phyloP scores from a whole-genome alignment of 1,140 invertebrate species.

The Megalopta genalis region DNA sequence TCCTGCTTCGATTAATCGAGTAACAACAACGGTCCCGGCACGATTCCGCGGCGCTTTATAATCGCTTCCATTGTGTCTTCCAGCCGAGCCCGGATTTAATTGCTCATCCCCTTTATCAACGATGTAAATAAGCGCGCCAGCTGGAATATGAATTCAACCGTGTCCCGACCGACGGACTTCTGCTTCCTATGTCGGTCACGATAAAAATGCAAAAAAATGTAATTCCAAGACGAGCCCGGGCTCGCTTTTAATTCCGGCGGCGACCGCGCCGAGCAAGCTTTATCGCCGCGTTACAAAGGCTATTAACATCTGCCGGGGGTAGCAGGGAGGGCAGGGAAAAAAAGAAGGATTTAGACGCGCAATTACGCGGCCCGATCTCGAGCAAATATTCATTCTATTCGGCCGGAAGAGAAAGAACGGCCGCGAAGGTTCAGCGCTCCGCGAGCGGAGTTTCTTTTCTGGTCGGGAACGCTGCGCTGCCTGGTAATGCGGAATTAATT shows the following conservation, averaged over 20 bases:
- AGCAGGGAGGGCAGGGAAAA: too few relatives aligned
- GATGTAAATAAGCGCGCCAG: background rate
- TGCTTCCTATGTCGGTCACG: background rate
- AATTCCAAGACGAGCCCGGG: conserved; percentile 17
- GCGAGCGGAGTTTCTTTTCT: background rate
- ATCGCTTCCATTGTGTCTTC: background rate
- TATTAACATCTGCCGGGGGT: background rate
- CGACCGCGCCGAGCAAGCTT: background rate
- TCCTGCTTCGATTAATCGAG: background rate
- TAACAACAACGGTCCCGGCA: background rate
- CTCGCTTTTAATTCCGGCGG: conserved; percentile 13
- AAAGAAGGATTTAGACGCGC: conserved; percentile 22
- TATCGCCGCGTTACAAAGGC: conserved; percentile 14
- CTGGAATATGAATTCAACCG: conserved; percentile 11
- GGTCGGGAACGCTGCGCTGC: background rate
- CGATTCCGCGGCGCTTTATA: background rate
- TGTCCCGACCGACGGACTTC: background rate
- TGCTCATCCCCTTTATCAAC: background rate
- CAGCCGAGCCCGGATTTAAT: background rate
- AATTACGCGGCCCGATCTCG: conserved; percentile 15
- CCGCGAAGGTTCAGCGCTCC: background rate
- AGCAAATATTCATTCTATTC: background rate
- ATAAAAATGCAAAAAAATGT: conserved; percentile 30
- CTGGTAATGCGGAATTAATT: conserved; percentile 16
- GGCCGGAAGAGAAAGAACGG: background rate